Evolutionary conservation across 2,888 invertebrate species (phyloP).

Genomic region (Pyrrhia umbra): DNA sequence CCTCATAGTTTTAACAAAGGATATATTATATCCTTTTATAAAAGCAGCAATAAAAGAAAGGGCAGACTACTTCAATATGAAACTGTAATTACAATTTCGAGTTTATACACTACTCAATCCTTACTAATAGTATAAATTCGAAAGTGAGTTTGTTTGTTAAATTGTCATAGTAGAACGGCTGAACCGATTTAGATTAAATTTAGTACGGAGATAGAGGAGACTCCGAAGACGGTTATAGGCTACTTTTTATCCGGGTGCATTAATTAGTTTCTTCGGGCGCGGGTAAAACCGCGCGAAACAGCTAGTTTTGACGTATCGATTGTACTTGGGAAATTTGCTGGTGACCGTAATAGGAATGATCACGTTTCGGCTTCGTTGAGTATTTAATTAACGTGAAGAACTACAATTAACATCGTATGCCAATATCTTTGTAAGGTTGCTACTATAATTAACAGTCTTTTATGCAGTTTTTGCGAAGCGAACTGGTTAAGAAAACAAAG

Average conservation of each 20-base stretch:
- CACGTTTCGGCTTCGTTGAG: constrained; percentile 19
- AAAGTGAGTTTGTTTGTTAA: too few relatives aligned
- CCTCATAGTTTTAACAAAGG: constrained; percentile 10
- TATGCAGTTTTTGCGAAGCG: not conserved
- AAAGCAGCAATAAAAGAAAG: constrained; percentile 29
- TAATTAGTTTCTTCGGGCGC: too few relatives aligned
- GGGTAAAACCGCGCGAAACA: too few relatives aligned
- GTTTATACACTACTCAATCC: not conserved
- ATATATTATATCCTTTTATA: not conserved
- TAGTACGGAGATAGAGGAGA: too few relatives aligned
- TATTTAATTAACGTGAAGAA: constrained; percentile 18
- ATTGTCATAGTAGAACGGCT: too few relatives aligned
- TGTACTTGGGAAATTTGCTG: not conserved
- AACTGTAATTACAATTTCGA: constrained; percentile 9
- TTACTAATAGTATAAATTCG: too few relatives aligned
- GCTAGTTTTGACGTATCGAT: too few relatives aligned
- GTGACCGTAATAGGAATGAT: constrained; percentile 4
- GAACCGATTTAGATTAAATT: too few relatives aligned
- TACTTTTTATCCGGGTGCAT: too few relatives aligned
- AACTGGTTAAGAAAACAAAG: not conserved
- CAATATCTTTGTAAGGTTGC: not conserved
- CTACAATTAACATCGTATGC: not conserved
- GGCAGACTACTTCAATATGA: constrained; percentile 13
- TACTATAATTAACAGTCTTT: not conserved
- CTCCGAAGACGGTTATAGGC: too few relatives aligned